Evolutionary conservation across 2,888 invertebrate species (phyloP).

Genomic region (Marronus borbonicus): DNA sequence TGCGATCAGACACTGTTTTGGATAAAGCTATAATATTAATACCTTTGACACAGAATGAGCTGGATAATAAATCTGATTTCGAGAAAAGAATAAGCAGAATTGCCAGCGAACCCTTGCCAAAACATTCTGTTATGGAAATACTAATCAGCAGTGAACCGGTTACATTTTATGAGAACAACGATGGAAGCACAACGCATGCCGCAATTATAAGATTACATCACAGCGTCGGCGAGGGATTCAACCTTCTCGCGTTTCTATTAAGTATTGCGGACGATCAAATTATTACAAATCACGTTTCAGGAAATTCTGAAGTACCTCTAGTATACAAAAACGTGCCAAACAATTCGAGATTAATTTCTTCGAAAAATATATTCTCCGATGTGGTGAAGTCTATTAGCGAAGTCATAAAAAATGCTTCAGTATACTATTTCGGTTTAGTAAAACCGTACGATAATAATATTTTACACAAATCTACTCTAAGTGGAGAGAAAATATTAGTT

Average conservation of each 20-base stretch:
- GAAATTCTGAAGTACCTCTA: not conserved
- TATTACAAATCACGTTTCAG: conserved; percentile 19
- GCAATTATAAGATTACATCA: conserved; percentile 47
- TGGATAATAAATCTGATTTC: conserved; percentile 27
- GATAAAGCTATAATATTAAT: conserved; percentile 32
- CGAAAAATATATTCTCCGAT: not conserved
- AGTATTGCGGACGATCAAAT: conserved; percentile 35
- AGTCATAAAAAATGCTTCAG: conserved; percentile 18
- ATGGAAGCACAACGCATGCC: conserved; percentile 14
- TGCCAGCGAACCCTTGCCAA: conserved; percentile 40
- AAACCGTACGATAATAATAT: conserved; percentile 44
- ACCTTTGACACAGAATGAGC: conserved; percentile 33
- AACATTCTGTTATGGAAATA: conserved; percentile 42
- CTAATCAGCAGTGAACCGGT: conserved; percentile 40
- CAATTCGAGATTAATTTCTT: not conserved
- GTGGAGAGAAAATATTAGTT: conserved; percentile 44
- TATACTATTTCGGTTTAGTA: conserved; percentile 38
- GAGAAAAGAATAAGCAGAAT: conserved; percentile 31
- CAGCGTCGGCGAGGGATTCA: conserved; percentile 41
- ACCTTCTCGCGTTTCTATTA: conserved; percentile 38
- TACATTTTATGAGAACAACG: conserved; percentile 24
- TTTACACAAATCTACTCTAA: conserved; percentile 39
- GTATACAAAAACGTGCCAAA: not conserved
- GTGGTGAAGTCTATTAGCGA: not conserved
- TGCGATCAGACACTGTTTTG: conserved; percentile 19